phyloP scores from a whole-genome alignment of 2,797 vertebrate species.

The Dromococcyx pavoninus region DNA sequence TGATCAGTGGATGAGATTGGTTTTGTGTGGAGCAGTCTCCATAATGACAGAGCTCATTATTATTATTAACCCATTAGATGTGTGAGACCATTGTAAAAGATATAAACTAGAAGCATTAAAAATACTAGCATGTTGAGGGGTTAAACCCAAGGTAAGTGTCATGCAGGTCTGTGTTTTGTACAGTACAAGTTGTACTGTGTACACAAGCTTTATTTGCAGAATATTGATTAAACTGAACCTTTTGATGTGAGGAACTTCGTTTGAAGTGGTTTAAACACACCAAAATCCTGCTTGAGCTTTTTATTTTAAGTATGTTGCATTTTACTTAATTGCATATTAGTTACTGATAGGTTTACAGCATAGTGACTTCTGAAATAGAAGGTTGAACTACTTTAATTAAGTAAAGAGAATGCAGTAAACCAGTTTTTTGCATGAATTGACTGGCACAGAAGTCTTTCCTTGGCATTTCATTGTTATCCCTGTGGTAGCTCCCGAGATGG shows the following conservation, averaged over 20 bases:
- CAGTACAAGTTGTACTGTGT: neutral
- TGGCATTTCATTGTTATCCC: neutral
- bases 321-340: neutral
- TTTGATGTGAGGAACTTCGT: neutral
- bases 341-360: neutral
- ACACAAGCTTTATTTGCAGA: conserved; percentile 9
- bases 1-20: neutral
- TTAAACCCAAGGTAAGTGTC: neutral
- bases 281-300: neutral
- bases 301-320: neutral
- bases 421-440: neutral
- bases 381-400: neutral
- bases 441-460: neutral
- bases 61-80: neutral
- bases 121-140: neutral
- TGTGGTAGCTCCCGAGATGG: neutral
- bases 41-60: neutral
- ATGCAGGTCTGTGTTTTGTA: neutral
- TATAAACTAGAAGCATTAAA: neutral
- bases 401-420: neutral
- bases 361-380: neutral
- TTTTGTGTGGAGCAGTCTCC: neutral
- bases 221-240: neutral
- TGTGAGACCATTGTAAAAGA: neutral
- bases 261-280: neutral